Base-by-base conservation (phyloP, 2,888 invertebrate species). In the Choristoneura rosaceana region DNA sequence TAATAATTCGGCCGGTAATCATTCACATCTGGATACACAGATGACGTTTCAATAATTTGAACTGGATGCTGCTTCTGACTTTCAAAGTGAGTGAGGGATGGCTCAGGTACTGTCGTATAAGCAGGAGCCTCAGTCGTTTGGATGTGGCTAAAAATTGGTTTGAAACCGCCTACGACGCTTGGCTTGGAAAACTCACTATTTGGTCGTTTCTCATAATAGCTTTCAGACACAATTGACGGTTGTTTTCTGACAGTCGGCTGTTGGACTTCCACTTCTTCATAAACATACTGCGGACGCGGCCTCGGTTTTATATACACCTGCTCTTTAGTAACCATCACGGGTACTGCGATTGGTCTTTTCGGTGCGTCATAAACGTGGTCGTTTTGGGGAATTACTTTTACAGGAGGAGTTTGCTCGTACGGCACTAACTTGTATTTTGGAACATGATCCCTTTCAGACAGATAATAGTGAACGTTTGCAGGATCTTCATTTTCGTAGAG, bases 341-440 rank as follows among this genome's bases (percentile, higher is more conserved):
- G 84, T 25, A 85, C 83, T 52, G 84, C 77, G 66, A 86, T 78
- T 70, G 85, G 84, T 75, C 87, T 89, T 70, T 86, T 86, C 8
- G 76, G 69, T 25, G 79, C 67, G 71, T 85, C 84, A 76, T 86
- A 88, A 66, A 83, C 59, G 45, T 84, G 82, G 69, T 80, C 80
- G 43, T 73, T 76, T 73, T 82, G 82, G 5, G 79, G 64, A 34
- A 73, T n/a, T 14, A 84, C 78, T 79, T 84, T 84, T 4, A 93
- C 80, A 2, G 94, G 94, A 58, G 94, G 93, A 12, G 94, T 90
- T 82, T 94, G 94, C 70, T 94, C 91, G 78, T 94, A 94, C 0
- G 94, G 94, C n/a, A 94, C 87, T 58, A 94, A 81, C 83, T 92
- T 94, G 76, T 90, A 94, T 80, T 89, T 92, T 7, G 88, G 90